These are phyloP conservation scores for Dendrocopos noguchii DNA, from an alignment of 2,113 vertebrate species.

Conservation along the genomic window DNA sequence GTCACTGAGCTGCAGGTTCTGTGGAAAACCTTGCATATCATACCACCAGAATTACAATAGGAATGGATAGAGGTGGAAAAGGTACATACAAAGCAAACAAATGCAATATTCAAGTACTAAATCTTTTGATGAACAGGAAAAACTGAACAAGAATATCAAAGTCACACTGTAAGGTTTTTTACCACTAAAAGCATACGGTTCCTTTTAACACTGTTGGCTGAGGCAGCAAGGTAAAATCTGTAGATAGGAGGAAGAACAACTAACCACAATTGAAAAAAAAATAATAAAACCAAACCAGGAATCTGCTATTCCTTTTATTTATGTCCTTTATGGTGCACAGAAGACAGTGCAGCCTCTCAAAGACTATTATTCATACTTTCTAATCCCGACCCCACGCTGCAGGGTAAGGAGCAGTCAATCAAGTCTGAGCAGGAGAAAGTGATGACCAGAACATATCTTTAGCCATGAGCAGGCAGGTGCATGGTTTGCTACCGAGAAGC, in stretches of 20 bases:
- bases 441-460: neutral
- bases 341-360: neutral
- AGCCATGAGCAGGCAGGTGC: neutral
- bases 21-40: neutral
- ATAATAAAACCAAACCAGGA: neutral
- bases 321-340: accelerated
- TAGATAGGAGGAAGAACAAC: neutral
- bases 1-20: neutral
- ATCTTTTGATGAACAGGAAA: neutral
- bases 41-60: neutral
- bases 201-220: neutral
- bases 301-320: neutral
- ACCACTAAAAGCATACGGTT: neutral
- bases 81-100: neutral
- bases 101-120: neutral
- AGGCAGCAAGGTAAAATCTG: neutral
- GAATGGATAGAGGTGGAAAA: neutral
- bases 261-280: neutral
- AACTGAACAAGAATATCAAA: neutral
- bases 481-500: neutral
- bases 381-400: accelerated
- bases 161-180: neutral
- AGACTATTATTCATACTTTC: neutral
- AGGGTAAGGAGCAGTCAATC: neutral
- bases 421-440: neutral